These are phyloP conservation scores for Haemorhous mexicanus DNA, from an alignment of 2,113 vertebrate species.

Conservation along the genomic window DNA sequence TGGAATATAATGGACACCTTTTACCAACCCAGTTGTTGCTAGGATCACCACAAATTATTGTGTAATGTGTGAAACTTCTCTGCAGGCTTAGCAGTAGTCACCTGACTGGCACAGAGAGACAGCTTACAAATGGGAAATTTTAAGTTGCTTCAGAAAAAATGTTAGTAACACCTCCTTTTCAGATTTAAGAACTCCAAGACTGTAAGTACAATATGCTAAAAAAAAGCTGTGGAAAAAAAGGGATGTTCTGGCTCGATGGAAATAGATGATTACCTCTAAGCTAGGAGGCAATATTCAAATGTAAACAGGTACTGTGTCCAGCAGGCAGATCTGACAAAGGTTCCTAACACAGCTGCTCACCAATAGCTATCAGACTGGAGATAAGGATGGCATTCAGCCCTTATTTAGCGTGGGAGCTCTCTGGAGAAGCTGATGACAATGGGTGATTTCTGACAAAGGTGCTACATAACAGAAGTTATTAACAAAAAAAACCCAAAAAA, in stretches of 20 bases:
- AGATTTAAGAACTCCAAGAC: background rate
- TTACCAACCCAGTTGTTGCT: constrained; percentile 21
- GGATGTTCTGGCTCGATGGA: background rate
- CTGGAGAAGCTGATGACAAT: background rate
- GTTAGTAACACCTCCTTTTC: background rate
- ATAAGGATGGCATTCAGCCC: background rate
- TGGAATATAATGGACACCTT: constrained; percentile 27
- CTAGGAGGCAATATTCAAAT: background rate
- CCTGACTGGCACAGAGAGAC: background rate
- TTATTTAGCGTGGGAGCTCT: background rate
- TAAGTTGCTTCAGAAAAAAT: background rate
- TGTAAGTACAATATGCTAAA: background rate
- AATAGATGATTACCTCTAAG: background rate
- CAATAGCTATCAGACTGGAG: background rate
- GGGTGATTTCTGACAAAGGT: background rate
- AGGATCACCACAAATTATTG: constrained; percentile 8
- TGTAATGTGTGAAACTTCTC: background rate
- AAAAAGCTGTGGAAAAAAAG: background rate
- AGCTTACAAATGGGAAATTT: background rate
- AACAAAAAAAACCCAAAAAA: background rate
- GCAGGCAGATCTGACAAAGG: background rate
- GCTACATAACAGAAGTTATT: background rate
- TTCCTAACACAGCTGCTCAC: background rate
- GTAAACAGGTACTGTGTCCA: background rate
- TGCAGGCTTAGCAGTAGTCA: background rate